Conservation (phyloP, 2,888 invertebrate genomes). For the Ischnus inquisitorius region DNA sequence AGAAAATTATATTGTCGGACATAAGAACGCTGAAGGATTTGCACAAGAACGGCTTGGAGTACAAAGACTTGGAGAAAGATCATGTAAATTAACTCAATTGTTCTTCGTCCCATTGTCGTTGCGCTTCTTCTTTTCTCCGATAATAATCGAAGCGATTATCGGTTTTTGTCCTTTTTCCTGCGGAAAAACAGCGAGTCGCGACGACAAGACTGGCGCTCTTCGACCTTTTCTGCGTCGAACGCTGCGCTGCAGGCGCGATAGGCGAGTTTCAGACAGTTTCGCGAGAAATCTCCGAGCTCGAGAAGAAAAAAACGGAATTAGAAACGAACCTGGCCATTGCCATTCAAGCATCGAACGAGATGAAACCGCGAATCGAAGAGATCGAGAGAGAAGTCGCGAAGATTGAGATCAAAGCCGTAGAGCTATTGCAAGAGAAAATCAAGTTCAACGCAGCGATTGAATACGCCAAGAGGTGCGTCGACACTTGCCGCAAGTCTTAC, state of each 20-base stretch:
- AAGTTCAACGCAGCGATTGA: background rate
- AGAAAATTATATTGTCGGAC: slow-evolving; percentile 97
- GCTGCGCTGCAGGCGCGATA: slow-evolving; percentile 91
- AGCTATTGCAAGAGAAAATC: background rate
- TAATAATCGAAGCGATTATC: background rate
- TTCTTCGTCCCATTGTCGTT: background rate
- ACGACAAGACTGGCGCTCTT: slow-evolving; percentile 92
- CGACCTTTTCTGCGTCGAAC: slow-evolving; percentile 95
- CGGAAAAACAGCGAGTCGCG: slow-evolving; percentile 90
- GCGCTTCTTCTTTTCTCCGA: background rate
- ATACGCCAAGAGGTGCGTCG: background rate
- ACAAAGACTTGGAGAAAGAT: slow-evolving; percentile 94
- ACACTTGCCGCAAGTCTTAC: slow-evolving; percentile 9
- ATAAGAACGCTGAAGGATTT: slow-evolving; percentile 97
- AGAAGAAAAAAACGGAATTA: slow-evolving; percentile 91
- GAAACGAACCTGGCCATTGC: slow-evolving; percentile 89
- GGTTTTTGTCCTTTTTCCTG: slow-evolving; percentile 89
- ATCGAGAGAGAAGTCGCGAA: slow-evolving; percentile 94
- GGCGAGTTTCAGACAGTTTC: background rate
- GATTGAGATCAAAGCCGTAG: background rate
- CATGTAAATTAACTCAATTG: slow-evolving; percentile 87
- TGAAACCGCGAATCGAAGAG: slow-evolving; percentile 92
- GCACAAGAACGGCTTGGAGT: slow-evolving; percentile 98
- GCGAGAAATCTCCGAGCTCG: slow-evolving; percentile 81
- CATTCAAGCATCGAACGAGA: slow-evolving; percentile 86